Evolutionary conservation across 64 coral and sea anemone genomes (phyloP).

Genomic region (Anthopleura sola): DNA sequence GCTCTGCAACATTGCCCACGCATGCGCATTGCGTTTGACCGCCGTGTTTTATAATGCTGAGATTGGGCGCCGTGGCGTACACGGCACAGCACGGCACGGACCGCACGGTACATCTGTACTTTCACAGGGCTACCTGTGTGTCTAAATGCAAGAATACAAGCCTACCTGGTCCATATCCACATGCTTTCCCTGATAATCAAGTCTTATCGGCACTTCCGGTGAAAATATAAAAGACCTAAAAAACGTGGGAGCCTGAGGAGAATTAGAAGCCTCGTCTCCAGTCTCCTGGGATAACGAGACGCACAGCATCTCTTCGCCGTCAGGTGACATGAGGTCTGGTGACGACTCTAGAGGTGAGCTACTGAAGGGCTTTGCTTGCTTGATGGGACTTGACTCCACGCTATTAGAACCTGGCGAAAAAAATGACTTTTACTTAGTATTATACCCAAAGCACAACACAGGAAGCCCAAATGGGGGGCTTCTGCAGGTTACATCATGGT

Average conservation of each 20-base stretch:
- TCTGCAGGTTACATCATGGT: too few species aligned
- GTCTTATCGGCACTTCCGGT: slow-evolving; percentile 94
- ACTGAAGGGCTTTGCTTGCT: background rate
- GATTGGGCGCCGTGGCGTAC: too few species aligned
- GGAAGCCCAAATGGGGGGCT: background rate
- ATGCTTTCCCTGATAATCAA: slow-evolving; percentile 96
- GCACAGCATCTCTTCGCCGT: slow-evolving; percentile 47
- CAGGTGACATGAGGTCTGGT: slow-evolving; percentile 39
- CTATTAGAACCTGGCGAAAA: slow-evolving; percentile 54
- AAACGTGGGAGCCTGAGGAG: slow-evolving; percentile 66
- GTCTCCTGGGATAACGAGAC: slow-evolving; percentile 36
- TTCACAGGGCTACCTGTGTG: too few species aligned
- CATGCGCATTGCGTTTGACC: too few species aligned
- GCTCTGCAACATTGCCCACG: too few species aligned
- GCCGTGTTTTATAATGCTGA: too few species aligned
- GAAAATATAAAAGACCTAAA: slow-evolving; percentile 93
- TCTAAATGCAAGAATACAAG: background rate
- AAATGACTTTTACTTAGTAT: background rate
- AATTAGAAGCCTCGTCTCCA: slow-evolving; percentile 20
- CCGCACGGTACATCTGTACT: too few species aligned
- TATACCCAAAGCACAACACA: background rate
- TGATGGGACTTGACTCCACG: slow-evolving; percentile 82
- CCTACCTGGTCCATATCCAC: slow-evolving; percentile 93
- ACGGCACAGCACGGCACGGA: background rate
- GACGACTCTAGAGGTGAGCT: slow-evolving; percentile 22